Conservation (phyloP, 2,888 invertebrate genomes). For the Linyphia triangularis region DNA sequence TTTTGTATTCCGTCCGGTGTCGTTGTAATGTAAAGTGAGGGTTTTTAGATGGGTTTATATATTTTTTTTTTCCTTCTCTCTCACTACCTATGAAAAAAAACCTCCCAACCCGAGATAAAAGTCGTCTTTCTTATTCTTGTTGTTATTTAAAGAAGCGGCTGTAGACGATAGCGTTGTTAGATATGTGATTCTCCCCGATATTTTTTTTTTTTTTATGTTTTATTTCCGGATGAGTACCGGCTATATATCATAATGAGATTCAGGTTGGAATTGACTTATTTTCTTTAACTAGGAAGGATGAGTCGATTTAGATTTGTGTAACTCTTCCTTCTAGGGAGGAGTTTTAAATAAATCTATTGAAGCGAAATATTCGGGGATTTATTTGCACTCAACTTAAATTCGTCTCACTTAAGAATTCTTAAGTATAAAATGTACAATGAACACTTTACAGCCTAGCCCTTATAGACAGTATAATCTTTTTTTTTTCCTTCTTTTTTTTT, state of each 20-base stretch:
- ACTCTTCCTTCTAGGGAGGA: conserved; percentile 1
- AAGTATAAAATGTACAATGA: background rate
- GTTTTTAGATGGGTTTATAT: background rate
- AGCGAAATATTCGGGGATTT: conserved; percentile 40
- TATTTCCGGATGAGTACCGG: background rate
- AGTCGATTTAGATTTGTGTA: conserved; percentile 3
- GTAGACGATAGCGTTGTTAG: conserved; percentile 6
- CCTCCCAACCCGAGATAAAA: conserved; percentile 11
- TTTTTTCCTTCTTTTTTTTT: background rate
- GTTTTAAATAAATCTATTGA: conserved; percentile 19
- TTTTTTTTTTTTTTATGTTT: background rate
- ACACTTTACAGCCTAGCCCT: conserved; percentile 2
- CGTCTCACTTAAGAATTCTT: conserved; percentile 9
- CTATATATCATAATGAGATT: conserved; percentile 34
- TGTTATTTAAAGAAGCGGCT: conserved; percentile 45
- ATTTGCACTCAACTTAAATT: conserved; percentile 7
- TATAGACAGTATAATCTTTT: background rate
- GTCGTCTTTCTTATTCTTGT: conserved; percentile 36
- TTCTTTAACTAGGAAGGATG: background rate
- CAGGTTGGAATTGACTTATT: conserved; percentile 29
- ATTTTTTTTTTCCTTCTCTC: background rate
- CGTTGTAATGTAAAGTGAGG: conserved; percentile 49
- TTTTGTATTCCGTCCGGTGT: conserved; percentile 1
- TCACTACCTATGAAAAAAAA: too few species aligned
- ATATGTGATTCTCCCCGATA: conserved; percentile 13